Percentiles rank a stretch among this genome's conserved stretches.
Conservation (phyloP, 1,140 invertebrate genomes). For the Drosophila equinoxialis region DNA sequence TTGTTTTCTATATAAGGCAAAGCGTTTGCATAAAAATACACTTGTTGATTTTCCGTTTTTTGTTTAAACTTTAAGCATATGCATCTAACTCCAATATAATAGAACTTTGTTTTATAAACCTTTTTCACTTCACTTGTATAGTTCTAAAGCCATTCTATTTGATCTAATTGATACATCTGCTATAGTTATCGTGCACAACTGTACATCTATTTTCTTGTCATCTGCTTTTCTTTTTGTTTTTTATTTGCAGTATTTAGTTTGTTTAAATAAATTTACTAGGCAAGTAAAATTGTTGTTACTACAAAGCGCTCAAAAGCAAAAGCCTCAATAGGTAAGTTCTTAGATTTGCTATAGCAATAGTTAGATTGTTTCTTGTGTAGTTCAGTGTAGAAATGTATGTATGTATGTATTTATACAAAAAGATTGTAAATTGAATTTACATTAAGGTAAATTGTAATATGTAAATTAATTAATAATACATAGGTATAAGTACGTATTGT, state of each 20-base stretch:
- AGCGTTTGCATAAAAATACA: conserved; percentile 82
- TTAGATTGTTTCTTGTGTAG: conserved; percentile 35
- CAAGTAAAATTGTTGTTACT: conserved; percentile 58
- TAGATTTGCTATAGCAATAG: conserved; percentile 35
- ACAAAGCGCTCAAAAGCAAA: conserved; percentile 65
- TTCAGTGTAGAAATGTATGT: conserved; percentile 34
- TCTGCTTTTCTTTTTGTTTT: not conserved
- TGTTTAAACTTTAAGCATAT: conserved; percentile 40
- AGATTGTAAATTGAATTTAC: conserved; percentile 76
- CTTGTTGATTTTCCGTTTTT: conserved; percentile 43
- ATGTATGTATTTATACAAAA: conserved; percentile 52
- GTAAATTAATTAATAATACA: conserved; percentile 32
- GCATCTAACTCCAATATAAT: conserved; percentile 38
- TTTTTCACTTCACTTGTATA: conserved; percentile 29
- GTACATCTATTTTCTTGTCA: conserved; percentile 15
- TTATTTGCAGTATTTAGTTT: not conserved
- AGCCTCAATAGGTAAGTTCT: conserved; percentile 56
- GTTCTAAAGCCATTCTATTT: conserved; percentile 46
- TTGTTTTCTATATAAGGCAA: conserved; percentile 67
- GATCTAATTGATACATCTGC: conserved; percentile 26
- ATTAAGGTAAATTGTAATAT: conserved; percentile 44
- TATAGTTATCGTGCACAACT: conserved; percentile 22
- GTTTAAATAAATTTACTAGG: conserved; percentile 38
- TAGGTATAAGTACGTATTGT: conserved; percentile 46
- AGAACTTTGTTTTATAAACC: conserved; percentile 67